Percentiles rank a stretch among this genome's conserved stretches.
Evolutionary conservation across 2,113 vertebrate genomes (phyloP).

Genomic region (Chrysochloris asiatica): DNA sequence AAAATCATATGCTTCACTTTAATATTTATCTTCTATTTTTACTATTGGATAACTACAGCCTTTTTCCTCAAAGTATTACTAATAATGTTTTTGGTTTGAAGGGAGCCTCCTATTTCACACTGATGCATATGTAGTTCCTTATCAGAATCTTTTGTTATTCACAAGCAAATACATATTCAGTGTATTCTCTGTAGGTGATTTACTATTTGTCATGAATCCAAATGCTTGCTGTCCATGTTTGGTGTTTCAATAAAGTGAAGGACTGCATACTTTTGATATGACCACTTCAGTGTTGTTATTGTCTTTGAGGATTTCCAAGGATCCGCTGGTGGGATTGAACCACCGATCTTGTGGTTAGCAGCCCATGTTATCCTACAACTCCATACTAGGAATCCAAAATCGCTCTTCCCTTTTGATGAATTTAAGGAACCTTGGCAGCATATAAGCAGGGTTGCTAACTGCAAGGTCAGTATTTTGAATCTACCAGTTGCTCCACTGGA

Average conservation of each 20-base stretch:
- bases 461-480: too few species aligned
- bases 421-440: too few species aligned
- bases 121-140: not conserved
- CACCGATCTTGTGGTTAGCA: too few species aligned
- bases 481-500: too few species aligned
- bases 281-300: not conserved
- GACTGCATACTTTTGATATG: not conserved
- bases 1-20: not conserved
- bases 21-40: not conserved
- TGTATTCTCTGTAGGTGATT: not conserved
- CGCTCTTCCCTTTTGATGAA: not conserved
- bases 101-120: not conserved
- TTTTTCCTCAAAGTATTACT: not conserved
- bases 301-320: too few species aligned
- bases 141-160: not conserved
- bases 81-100: not conserved
- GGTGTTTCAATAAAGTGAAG: not conserved
- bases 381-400: too few species aligned
- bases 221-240: not conserved
- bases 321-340: too few species aligned
- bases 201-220: not conserved
- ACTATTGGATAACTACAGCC: not conserved
- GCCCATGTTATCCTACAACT: too few species aligned
- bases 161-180: not conserved
- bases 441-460: too few species aligned